Conservation (phyloP, 2,888 invertebrate species). For the Amiota minor region DNA sequence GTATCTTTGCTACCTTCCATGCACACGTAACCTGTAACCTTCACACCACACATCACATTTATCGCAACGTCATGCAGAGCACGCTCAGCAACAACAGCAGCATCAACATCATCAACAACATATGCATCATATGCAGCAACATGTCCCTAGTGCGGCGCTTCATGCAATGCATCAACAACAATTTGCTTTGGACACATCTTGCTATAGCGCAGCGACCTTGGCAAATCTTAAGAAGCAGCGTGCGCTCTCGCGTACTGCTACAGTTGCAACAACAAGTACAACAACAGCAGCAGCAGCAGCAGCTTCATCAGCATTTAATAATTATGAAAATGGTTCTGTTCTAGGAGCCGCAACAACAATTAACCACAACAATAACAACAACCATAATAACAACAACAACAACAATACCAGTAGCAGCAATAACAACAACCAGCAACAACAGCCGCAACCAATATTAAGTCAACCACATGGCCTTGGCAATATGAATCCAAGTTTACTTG, state of each 20-base stretch:
- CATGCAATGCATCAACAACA: conserved; percentile 50
- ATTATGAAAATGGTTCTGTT: conserved; percentile 74
- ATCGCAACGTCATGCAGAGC: conserved; percentile 55
- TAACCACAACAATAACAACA: conserved; percentile 54
- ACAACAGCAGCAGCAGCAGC: conserved; percentile 42
- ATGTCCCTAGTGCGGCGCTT: conserved; percentile 48
- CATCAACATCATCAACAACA: conserved; percentile 50
- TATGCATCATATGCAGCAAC: conserved; percentile 53
- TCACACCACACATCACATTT: conserved; percentile 55
- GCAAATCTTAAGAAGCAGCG: conserved; percentile 95
- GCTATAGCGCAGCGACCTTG: conserved; percentile 77
- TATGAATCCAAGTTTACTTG: conserved; percentile 72
- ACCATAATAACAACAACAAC: conserved; percentile 71
- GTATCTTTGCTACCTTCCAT: conserved; percentile 9
- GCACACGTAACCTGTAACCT: conserved; percentile 23
- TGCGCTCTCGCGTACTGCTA: conserved; percentile 80
- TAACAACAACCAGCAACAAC: conserved; percentile 40
- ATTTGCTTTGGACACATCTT: conserved; percentile 53
- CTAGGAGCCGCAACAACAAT: conserved; percentile 68
- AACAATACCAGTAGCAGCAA: conserved; percentile 40
- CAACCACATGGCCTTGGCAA: conserved; percentile 66
- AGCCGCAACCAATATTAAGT: conserved; percentile 52
- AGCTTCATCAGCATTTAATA: conserved; percentile 59
- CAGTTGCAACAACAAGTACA: conserved; percentile 37
- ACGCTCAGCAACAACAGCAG: conserved; percentile 46